Percentiles rank a stretch among this genome's conserved stretches.
phyloP scores from a whole-genome alignment of 2,113 vertebrate genomes.

The Talpa occidentalis region DNA sequence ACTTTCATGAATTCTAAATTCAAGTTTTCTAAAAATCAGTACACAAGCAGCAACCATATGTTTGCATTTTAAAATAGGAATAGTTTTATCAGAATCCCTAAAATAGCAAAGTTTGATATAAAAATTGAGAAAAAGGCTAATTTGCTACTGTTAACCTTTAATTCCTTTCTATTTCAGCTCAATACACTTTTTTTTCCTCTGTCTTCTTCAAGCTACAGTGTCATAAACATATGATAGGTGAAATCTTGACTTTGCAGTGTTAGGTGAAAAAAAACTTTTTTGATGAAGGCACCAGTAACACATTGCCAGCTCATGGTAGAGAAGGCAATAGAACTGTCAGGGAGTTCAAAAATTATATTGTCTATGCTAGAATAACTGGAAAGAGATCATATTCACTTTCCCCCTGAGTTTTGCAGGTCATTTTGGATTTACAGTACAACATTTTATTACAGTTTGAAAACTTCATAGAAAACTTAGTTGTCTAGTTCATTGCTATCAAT shows the following conservation, averaged over 20 bases:
- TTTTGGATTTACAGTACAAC: constrained; percentile 82
- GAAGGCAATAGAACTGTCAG: constrained; percentile 88
- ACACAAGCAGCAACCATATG: background rate
- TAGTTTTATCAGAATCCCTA: background rate
- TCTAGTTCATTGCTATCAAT: constrained; percentile 73
- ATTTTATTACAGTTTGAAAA: constrained; percentile 84
- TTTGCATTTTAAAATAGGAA: constrained; percentile 22
- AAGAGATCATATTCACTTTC: constrained; percentile 82
- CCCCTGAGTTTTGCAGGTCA: constrained; percentile 82
- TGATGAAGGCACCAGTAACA: constrained; percentile 81
- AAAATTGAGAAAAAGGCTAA: constrained; percentile 53
- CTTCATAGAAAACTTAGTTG: constrained; percentile 68
- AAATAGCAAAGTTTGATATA: background rate
- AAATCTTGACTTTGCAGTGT: constrained; percentile 83
- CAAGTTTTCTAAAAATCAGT: background rate
- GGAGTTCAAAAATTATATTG: constrained; percentile 87
- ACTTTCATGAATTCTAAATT: background rate
- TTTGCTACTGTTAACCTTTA: constrained; percentile 62
- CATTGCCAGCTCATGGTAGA: constrained; percentile 78
- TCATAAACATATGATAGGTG: constrained; percentile 78
- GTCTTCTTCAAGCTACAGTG: constrained; percentile 79
- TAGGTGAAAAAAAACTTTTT: constrained; percentile 83
- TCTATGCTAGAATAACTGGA: constrained; percentile 84
- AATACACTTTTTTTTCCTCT: constrained; percentile 62
- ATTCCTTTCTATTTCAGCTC: constrained; percentile 72